Percentiles rank a stretch among this genome's conserved stretches.
Evolutionary conservation across 1,140 invertebrate species (phyloP).

Genomic region (Neodiprion lecontei): DNA sequence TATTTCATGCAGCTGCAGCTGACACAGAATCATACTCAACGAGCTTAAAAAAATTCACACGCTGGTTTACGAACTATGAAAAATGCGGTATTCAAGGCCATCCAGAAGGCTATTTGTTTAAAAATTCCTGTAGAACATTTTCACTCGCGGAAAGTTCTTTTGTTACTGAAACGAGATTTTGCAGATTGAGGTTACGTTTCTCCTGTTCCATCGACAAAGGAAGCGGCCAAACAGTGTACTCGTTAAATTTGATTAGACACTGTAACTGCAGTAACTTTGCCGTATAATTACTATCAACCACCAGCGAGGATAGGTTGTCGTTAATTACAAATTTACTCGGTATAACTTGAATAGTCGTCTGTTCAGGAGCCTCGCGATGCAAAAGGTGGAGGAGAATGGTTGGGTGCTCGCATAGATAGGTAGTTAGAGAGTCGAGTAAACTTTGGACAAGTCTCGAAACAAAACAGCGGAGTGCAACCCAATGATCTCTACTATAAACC

Average conservation of each 20-base stretch:
- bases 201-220: neutral
- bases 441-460: neutral
- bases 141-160: too few species aligned
- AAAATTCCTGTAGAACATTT: too few species aligned
- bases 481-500: too few species aligned
- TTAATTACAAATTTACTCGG: slow-evolving; percentile 6
- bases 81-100: too few species aligned
- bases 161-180: too few species aligned
- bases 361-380: neutral
- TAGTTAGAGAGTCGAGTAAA: neutral
- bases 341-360: neutral
- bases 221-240: neutral
- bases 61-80: too few species aligned
- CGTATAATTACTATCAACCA: neutral
- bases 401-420: neutral
- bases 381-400: too few species aligned
- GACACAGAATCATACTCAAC: too few species aligned
- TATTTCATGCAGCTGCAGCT: too few species aligned
- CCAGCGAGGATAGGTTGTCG: neutral
- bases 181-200: neutral
- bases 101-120: too few species aligned
- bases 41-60: too few species aligned
- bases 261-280: neutral
- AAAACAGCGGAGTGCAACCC: neutral
- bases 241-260: neutral